phyloP scores from a whole-genome alignment of 2,888 invertebrate genomes.

The Euzetes globulus region DNA sequence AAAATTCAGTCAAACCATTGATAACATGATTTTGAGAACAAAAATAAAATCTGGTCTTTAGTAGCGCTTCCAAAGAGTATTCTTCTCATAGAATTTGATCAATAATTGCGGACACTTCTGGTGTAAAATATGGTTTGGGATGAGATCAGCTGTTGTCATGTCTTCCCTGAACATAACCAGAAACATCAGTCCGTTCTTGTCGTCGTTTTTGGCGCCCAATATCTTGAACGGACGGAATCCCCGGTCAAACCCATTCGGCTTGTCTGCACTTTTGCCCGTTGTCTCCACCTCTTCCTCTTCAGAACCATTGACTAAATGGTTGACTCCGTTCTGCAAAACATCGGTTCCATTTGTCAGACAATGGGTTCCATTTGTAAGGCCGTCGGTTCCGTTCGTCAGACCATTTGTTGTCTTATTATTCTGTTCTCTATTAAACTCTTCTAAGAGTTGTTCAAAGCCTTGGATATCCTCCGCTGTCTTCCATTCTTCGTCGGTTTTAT shows the following conservation, averaged over 20 bases:
- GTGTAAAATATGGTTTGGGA: background rate
- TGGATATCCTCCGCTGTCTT: background rate
- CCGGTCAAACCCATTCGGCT: constrained; percentile 10
- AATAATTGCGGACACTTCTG: constrained; percentile 7
- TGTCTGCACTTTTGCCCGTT: background rate
- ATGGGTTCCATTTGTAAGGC: no score
- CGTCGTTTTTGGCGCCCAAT: constrained; percentile 6
- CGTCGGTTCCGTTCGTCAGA: no score
- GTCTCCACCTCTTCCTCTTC: background rate
- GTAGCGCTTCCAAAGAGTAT: background rate
- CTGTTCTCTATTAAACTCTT: background rate
- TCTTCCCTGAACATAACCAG: constrained; percentile 12
- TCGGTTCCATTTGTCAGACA: no score
- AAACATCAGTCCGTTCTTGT: background rate
- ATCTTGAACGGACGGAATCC: constrained; percentile 2
- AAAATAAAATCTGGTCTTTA: no score
- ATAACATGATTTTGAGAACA: no score
- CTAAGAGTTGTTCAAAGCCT: background rate
- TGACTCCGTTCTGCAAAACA: no score
- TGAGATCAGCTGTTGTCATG: constrained; percentile 3
- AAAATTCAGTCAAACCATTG: no score
- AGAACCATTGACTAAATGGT: no score
- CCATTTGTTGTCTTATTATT: no score
- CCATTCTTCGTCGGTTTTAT: background rate
- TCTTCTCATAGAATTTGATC: constrained; percentile 11